These are phyloP conservation scores for Adelognathus sp. DNA, from an alignment of 2,888 invertebrate species.

Conservation along the genomic window DNA sequence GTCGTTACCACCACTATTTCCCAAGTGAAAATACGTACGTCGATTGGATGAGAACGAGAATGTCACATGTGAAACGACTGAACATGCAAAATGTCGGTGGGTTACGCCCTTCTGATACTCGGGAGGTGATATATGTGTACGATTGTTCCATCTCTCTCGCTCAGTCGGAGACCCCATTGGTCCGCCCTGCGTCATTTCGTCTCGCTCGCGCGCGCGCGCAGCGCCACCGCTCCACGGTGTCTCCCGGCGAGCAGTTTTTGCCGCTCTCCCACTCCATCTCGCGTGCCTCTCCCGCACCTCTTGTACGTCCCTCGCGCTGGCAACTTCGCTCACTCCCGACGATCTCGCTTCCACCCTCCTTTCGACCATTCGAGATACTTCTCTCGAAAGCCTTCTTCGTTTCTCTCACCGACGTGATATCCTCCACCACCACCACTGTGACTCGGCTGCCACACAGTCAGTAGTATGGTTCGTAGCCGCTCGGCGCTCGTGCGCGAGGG, in stretches of 20 bases:
- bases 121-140: not conserved
- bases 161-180: slow-evolving; percentile 29
- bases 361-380: slow-evolving; percentile 26
- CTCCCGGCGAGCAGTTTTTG: slow-evolving; percentile 32
- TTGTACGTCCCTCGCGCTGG: slow-evolving; percentile 37
- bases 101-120: too few species aligned
- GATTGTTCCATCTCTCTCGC: slow-evolving; percentile 34
- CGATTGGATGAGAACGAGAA: too few species aligned
- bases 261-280: slow-evolving; percentile 49
- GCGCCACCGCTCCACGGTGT: not conserved
- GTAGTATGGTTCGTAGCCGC: slow-evolving; percentile 32
- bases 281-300: slow-evolving; percentile 35
- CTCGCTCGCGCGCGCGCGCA: slow-evolving; percentile 2
- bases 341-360: slow-evolving; percentile 37
- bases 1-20: slow-evolving; percentile 36
- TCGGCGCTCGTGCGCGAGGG: slow-evolving; percentile 58
- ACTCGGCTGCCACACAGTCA: not conserved
- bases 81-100: too few species aligned
- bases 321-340: slow-evolving; percentile 10
- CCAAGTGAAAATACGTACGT: slow-evolving; percentile 12
- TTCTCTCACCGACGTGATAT: not conserved
- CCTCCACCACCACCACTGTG: not conserved
- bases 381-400: slow-evolving; percentile 41
- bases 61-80: too few species aligned
- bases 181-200: slow-evolving; percentile 14